Evolutionary conservation across 2,888 invertebrate genomes (phyloP), one percentile per base, ranked within the genome.

Genomic region (Andrena haemorrhoa): DNA sequence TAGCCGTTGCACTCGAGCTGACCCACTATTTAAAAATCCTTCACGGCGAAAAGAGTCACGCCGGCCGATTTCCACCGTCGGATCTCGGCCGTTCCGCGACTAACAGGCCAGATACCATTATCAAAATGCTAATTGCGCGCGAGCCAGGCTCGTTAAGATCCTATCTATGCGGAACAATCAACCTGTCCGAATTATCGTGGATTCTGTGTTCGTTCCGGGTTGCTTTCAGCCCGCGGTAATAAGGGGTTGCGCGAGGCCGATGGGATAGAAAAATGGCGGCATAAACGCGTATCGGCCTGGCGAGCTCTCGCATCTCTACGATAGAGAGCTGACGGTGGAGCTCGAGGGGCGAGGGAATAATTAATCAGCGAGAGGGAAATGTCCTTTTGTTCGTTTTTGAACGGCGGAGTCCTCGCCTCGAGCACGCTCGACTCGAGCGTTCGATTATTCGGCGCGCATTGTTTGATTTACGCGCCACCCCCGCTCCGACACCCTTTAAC

Each of bases 381-480:
- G 65, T 66, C 56, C 66, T 70, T 83, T 83, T 83, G 78, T 83
- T 78, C 78, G 47, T 12, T 66, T 70, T 49, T 20, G 20, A 71
- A 65, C 53, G 77, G 35, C 47, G 35, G 53, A 69, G n/a, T 56
- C n/a, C 82, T 61, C 65, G 82, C 71, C 65, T 47, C 31, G 16
- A 77, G 83, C 58, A 69, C 73, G 61, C 82, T 82, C 82, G 72
- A 73, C 29, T 82, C 83, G 53, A 65, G 61, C 84, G 68, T 74
- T 80, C 84, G 76, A 84, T 84, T 84, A 76, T 84, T 76, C 83
- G 31, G 10, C 51, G 3, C 20, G 80, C 31, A 81, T 84, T 84
- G 84, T 84, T 84, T 74, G 77, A 77, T 68, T 68, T 60, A 63
- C 69, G 70, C 49, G 29, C 70, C 75, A 70, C 64, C 70, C 61